phyloP scores from a whole-genome alignment of 2,113 vertebrate species.

The Chauna torquata region DNA sequence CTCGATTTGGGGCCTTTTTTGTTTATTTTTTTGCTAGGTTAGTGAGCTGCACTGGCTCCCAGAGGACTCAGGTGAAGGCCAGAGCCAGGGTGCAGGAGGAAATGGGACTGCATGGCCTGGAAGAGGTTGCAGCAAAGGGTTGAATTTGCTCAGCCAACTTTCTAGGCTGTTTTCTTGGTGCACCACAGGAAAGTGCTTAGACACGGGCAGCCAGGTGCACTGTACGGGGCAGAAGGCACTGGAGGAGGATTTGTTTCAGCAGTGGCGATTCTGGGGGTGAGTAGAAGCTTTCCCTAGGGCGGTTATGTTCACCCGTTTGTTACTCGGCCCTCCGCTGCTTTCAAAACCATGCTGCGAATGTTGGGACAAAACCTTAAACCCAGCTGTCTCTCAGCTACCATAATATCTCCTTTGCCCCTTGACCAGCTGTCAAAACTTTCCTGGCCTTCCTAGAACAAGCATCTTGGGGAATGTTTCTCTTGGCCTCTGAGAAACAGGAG shows the following conservation, averaged over 20 bases:
- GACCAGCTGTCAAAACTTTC: constrained; percentile 53
- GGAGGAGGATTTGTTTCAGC: background rate
- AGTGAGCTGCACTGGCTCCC: background rate
- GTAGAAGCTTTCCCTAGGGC: background rate
- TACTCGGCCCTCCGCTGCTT: background rate
- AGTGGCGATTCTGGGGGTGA: background rate
- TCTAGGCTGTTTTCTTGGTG: background rate
- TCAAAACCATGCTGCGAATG: background rate
- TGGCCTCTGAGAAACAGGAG: background rate
- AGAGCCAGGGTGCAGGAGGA: background rate
- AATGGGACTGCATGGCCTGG: background rate
- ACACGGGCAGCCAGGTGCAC: rapidly evolving
- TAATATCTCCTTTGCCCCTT: constrained; percentile 48
- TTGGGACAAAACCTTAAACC: background rate
- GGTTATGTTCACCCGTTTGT: constrained; percentile 13
- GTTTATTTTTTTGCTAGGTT: background rate
- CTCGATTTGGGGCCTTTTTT: background rate
- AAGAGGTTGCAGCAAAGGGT: background rate
- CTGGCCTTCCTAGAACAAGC: background rate
- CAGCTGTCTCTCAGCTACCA: constrained; percentile 45
- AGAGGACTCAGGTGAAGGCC: background rate
- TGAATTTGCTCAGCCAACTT: background rate
- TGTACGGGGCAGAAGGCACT: background rate
- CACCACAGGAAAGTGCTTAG: rapidly evolving
- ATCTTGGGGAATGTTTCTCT: background rate